Conservation (phyloP, 35 echinoderm and acorn worm species). For the Strongylocentrotus purpuratus region DNA sequence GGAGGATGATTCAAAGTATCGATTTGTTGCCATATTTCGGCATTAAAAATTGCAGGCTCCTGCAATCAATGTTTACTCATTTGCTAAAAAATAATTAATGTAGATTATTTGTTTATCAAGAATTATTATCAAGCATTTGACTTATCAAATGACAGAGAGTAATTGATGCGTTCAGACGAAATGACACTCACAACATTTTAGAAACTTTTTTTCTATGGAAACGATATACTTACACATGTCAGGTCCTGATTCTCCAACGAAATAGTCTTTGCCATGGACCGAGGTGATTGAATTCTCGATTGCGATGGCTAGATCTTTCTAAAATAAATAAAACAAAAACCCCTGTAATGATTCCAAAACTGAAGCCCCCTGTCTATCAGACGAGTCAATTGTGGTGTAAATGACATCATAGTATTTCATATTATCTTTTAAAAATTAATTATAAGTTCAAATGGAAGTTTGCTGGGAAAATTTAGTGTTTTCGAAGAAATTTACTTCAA, state of each 20-base stretch:
- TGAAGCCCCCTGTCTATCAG: not conserved
- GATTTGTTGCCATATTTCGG: too few species aligned
- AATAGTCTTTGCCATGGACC: conserved; percentile 25
- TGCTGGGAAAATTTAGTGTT: too few species aligned
- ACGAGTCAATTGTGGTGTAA: not conserved
- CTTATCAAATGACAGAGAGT: not conserved
- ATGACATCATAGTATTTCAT: too few species aligned
- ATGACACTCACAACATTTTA: not conserved
- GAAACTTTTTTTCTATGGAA: too few species aligned
- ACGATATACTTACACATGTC: conserved; percentile 27
- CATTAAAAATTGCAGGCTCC: too few species aligned
- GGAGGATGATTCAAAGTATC: too few species aligned
- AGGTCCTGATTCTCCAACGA: conserved; percentile 39
- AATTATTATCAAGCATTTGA: not conserved
- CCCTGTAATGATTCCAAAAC: not conserved
- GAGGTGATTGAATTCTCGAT: not conserved
- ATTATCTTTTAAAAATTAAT: too few species aligned
- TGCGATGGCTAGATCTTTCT: not conserved
- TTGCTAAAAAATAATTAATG: too few species aligned
- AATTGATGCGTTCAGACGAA: not conserved
- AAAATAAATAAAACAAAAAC: not conserved
- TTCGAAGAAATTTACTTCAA: too few species aligned
- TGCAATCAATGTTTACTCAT: too few species aligned
- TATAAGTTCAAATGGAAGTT: too few species aligned
- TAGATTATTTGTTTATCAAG: too few species aligned